Percentiles rank a stretch among this genome's conserved stretches.
These are phyloP conservation scores for Copsychus sechellarum DNA, from an alignment of 2,113 vertebrate species.

Conservation along the genomic window DNA sequence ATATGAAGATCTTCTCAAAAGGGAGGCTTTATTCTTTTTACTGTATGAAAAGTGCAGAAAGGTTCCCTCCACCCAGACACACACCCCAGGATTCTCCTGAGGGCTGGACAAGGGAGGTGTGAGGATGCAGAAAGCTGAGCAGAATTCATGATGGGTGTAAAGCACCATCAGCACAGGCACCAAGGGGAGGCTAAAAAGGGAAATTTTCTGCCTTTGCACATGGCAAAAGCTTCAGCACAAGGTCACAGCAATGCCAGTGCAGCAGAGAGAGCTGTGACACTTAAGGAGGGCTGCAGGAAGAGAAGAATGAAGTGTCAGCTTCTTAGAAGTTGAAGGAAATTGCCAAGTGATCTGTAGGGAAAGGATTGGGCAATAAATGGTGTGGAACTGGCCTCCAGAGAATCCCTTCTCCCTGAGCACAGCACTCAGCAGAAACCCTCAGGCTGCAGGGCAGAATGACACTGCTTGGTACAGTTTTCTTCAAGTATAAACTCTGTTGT, in stretches of 20 bases:
- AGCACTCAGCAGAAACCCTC: background rate
- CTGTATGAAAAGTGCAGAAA: background rate
- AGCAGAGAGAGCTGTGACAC: background rate
- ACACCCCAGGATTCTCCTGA: background rate
- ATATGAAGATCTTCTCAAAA: background rate
- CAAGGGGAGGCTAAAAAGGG: background rate
- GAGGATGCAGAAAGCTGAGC: background rate
- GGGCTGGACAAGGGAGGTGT: background rate
- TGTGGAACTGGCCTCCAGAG: background rate
- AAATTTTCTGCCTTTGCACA: background rate
- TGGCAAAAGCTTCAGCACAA: background rate
- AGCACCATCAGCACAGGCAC: background rate
- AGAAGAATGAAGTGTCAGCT: background rate
- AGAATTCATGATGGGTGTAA: background rate
- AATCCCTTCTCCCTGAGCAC: background rate
- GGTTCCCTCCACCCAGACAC: background rate
- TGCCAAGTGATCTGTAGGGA: background rate
- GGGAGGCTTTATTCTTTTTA: background rate
- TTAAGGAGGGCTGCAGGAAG: background rate
- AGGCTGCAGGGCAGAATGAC: background rate
- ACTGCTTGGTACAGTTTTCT: background rate
- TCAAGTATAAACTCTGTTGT: background rate
- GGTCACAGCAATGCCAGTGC: background rate
- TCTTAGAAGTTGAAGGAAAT: background rate
- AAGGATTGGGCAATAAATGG: fast-evolving